Evolutionary conservation across 2,888 invertebrate species (phyloP), one percentile per base, ranked within the genome.

Genomic region (Tridacna gigas): DNA sequence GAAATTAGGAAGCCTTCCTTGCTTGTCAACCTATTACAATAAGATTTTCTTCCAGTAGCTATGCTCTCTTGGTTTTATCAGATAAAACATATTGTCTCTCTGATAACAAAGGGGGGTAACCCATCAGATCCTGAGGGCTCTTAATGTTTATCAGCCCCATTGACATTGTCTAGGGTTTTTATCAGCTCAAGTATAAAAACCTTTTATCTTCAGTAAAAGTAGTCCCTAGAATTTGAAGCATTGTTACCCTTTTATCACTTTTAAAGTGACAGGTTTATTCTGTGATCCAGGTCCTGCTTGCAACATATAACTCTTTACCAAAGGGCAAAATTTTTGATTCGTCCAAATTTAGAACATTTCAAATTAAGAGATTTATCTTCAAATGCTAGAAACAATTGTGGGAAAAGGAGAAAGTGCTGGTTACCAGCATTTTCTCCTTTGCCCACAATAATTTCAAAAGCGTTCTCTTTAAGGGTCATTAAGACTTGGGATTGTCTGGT

Each of bases 101-200:
- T 25, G 84, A 84, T 84, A 84, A 84, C 84, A 84, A 84, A 81
- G 63, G 37, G 74, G 11, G 79, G 78, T 79, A 56, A 69, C 81
- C 75, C 47, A 25, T 79, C 80, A 79, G 81, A 81, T 79, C 84
- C 48, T 51, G 47, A 84, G 84, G 47, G 76, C 66, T 66, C 66
- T 67, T 51, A 77, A 60, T 84, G 74, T 61, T 71, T 84, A 84
- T 81, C 81, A 81, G 65, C 73, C 79, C 47, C 63, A 79, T 78
- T 84, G 81, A 81, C 84, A 83, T 79, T 74, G 73, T 80, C 75
- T 79, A 79, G 79, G 74, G 82, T 71, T 75, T 61, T 79, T 71
- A 71, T 71, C 71, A 28, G 67, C 65, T 73, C 67, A 60, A 56
- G 71, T 73, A 77, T 60, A 61, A 67, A 60, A 80, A 74, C 77